These are phyloP conservation scores for Cistogaster globosa DNA, from an alignment of 2,888 invertebrate genomes.

Conservation along the genomic window DNA sequence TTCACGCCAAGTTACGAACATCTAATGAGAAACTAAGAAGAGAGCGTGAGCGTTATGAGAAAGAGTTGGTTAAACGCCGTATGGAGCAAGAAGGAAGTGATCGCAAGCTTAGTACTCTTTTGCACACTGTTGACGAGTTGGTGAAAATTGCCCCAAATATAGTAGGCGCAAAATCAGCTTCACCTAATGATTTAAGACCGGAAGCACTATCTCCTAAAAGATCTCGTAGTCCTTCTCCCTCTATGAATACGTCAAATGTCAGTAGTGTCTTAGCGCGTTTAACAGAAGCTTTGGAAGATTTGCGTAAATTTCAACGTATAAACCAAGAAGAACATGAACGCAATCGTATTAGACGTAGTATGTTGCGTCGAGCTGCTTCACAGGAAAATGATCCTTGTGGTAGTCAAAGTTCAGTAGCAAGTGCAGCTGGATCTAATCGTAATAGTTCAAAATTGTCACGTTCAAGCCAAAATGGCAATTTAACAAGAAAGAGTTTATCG, in stretches of 20 bases:
- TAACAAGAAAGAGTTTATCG: conserved; percentile 88
- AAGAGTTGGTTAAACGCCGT: conserved; percentile 88
- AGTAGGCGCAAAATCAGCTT: conserved; percentile 80
- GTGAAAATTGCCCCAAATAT: conserved; percentile 90
- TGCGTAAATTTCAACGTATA: conserved; percentile 84
- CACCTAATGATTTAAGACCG: conserved; percentile 78
- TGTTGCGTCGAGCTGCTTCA: conserved; percentile 84
- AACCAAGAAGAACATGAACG: conserved; percentile 85
- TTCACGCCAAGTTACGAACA: conserved; percentile 94
- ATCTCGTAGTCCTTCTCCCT: conserved; percentile 80
- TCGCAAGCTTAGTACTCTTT: conserved; percentile 87
- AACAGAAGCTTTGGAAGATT: conserved; percentile 89
- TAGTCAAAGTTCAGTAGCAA: conserved; percentile 80
- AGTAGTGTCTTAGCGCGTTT: conserved; percentile 85
- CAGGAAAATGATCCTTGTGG: conserved; percentile 87
- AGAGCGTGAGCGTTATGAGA: conserved; percentile 93
- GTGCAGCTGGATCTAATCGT: conserved; percentile 79
- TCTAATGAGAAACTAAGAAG: conserved; percentile 94
- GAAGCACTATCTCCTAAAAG: conserved; percentile 76
- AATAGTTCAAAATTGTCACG: conserved; percentile 80
- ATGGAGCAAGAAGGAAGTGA: conserved; percentile 88
- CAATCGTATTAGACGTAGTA: conserved; percentile 82
- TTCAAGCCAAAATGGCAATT: conserved; percentile 83
- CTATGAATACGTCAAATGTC: conserved; percentile 78
- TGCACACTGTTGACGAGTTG: conserved; percentile 91